phyloP scores from a whole-genome alignment of 92 coral and sea anemone genomes.

The Phenganax marumi region DNA sequence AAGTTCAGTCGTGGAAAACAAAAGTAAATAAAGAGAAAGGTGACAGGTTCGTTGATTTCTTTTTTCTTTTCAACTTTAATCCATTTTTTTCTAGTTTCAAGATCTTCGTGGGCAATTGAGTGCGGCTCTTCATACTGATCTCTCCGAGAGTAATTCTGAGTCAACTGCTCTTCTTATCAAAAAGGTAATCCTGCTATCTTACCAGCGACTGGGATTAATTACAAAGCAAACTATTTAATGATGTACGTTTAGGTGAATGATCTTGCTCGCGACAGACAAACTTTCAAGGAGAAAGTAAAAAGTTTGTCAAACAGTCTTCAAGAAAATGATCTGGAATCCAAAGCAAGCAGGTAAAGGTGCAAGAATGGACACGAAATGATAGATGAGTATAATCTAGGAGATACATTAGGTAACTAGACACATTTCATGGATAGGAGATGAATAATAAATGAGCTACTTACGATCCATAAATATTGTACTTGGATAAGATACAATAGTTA shows the following conservation, averaged over 20 bases:
- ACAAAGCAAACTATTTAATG: not conserved
- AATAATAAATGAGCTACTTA: too few species aligned
- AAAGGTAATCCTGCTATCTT: conserved; percentile 51
- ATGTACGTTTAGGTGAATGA: conserved; percentile 66
- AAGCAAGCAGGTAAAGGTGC: conserved; percentile 87
- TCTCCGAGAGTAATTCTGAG: conserved; percentile 57
- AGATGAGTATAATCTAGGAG: too few species aligned
- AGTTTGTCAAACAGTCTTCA: conserved; percentile 79
- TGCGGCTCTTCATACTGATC: conserved; percentile 65
- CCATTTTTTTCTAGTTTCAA: conserved; percentile 60
- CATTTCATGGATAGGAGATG: too few species aligned
- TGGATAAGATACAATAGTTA: too few species aligned
- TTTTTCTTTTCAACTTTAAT: not conserved
- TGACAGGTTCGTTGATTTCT: not conserved
- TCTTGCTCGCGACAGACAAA: conserved; percentile 66
- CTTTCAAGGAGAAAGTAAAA: conserved; percentile 68
- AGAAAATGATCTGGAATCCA: conserved; percentile 91
- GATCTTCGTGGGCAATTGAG: conserved; percentile 71
- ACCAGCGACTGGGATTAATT: too few species aligned
- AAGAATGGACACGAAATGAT: too few species aligned
- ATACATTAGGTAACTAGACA: too few species aligned
- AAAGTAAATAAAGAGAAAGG: conserved; percentile 52
- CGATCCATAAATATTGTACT: too few species aligned
- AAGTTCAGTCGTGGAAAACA: conserved; percentile 79
- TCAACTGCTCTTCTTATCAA: conserved; percentile 69